These are phyloP conservation scores for Amaurobius ferox DNA, from an alignment of 2,888 invertebrate genomes.

Conservation along the genomic window DNA sequence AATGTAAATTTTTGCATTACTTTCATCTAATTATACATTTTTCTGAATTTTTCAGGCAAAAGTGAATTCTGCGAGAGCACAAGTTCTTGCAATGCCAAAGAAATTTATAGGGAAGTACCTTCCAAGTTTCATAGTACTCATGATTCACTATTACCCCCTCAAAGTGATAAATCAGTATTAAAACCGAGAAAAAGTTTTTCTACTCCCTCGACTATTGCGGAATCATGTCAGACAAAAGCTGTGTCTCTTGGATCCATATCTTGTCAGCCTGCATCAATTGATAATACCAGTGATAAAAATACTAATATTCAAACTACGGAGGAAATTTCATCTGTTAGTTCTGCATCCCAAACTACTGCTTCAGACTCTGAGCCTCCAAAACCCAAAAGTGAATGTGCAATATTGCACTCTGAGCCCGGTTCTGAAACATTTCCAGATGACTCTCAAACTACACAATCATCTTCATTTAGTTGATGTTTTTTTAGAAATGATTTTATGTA, in stretches of 20 bases:
- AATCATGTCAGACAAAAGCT: conserved; percentile 7
- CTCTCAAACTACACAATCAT: conserved; percentile 7
- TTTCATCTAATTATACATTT: too few species aligned
- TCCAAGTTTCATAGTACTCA: background rate
- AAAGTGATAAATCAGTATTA: conserved; percentile 8
- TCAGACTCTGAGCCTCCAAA: conserved; percentile 21
- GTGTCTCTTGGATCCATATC: background rate
- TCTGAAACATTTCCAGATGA: background rate
- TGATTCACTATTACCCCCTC: background rate
- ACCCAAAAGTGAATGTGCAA: conserved; percentile 30
- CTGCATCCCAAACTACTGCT: conserved; percentile 1
- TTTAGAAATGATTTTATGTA: conserved; percentile 27
- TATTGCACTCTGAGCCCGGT: background rate
- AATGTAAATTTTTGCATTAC: too few species aligned
- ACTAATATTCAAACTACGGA: background rate
- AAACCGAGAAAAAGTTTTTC: background rate
- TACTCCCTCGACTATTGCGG: background rate
- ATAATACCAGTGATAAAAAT: background rate
- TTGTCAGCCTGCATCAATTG: too few species aligned
- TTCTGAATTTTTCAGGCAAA: background rate
- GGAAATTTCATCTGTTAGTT: conserved; percentile 21
- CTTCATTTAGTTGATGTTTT: conserved; percentile 54
- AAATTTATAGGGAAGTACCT: background rate
- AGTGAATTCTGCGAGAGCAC: background rate
- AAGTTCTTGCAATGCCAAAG: background rate